Conservation (phyloP, 2,888 invertebrate genomes). For the Platynereis dumerilii region DNA sequence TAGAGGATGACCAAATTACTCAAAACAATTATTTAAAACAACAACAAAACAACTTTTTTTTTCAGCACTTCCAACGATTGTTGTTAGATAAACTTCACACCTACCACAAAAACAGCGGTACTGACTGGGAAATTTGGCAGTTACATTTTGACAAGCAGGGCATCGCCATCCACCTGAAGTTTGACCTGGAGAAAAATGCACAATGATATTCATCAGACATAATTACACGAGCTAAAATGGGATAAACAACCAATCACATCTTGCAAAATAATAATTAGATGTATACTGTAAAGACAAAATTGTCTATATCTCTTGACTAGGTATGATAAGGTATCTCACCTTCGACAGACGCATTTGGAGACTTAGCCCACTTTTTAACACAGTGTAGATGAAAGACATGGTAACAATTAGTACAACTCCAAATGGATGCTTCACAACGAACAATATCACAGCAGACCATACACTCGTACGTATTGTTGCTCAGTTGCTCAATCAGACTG, state of each 20-base stretch:
- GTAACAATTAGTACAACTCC: slow-evolving; percentile 91
- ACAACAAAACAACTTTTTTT: too few relatives aligned
- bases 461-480: slow-evolving; percentile 84
- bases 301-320: not conserved
- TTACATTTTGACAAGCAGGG: slow-evolving; percentile 89
- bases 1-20: not conserved
- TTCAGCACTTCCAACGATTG: too few relatives aligned
- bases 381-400: slow-evolving; percentile 92
- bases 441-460: slow-evolving; percentile 92
- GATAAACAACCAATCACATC: too few relatives aligned
- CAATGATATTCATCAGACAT: too few relatives aligned
- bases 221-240: too few relatives aligned
- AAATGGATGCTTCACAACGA: slow-evolving; percentile 79
- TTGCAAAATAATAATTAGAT: too few relatives aligned
- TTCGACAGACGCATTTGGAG: slow-evolving; percentile 46
- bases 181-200: slow-evolving; percentile 52
- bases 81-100: too few relatives aligned
- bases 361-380: slow-evolving; percentile 84
- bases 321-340: slow-evolving; percentile 25
- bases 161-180: slow-evolving; percentile 83
- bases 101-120: slow-evolving; percentile 93
- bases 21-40: too few relatives aligned
- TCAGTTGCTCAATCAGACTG: slow-evolving; percentile 79
- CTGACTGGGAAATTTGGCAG: slow-evolving; percentile 74
- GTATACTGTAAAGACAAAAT: too few relatives aligned